A percentile compares a stretch with the other conserved stretches of the same genome.
Evolutionary conservation across 2,797 vertebrate genomes (phyloP).

Genomic region (Thunnus albacares): DNA sequence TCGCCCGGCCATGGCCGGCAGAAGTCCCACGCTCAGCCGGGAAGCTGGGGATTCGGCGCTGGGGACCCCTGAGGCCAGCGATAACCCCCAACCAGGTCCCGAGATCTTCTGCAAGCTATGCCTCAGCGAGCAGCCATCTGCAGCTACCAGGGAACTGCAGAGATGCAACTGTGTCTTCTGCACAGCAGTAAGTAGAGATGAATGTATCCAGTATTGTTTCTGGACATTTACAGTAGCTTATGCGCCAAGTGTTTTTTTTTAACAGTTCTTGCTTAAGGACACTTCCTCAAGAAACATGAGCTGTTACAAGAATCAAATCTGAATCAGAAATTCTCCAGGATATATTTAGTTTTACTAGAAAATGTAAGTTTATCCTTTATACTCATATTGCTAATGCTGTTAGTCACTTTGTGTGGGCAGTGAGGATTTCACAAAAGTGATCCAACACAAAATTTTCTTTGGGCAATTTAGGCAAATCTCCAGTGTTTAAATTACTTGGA

Average conservation of each 20-base stretch:
- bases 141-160: conserved; percentile 89
- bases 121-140: conserved; percentile 89
- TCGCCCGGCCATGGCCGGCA: conserved; percentile 67
- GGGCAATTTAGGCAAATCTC: conserved; percentile 59
- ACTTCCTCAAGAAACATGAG: neutral
- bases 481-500: conserved; percentile 22
- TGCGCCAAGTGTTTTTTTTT: neutral
- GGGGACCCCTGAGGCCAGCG: neutral
- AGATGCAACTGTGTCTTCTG: conserved; percentile 94
- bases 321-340: neutral
- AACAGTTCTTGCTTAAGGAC: neutral
- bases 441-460: conserved; percentile 40
- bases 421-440: conserved; percentile 23
- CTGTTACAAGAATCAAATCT: neutral
- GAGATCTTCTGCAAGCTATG: conserved; percentile 93
- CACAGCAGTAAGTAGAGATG: conserved; percentile 84
- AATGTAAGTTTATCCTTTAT: neutral
- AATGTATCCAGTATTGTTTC: neutral
- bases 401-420: conserved; percentile 26
- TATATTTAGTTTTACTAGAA: conserved; percentile 2
- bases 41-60: conserved; percentile 12
- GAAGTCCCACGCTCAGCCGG: conserved; percentile 51
- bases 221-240: neutral
- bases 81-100: neutral
- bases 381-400: conserved; percentile 20